Base-by-base conservation (phyloP, 2,797 vertebrate species). In the Ctenopoma multispine region DNA sequence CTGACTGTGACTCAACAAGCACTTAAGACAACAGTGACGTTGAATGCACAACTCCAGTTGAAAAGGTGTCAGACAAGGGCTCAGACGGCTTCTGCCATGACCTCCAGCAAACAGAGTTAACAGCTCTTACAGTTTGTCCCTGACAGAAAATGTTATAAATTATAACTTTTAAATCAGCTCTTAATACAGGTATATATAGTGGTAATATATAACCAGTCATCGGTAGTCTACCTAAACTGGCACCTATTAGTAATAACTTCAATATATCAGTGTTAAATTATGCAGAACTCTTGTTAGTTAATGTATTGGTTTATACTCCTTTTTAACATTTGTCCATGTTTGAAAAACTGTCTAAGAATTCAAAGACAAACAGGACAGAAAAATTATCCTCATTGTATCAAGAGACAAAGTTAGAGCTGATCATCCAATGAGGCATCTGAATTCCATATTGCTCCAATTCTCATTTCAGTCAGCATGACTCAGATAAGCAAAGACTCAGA, bases 381-480 rank as follows among this genome's bases (percentile, higher is more conserved):
- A 76, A 58, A 77, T 43, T 0, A 57, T 68, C 49, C 63, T 64
- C 24, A 40, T 23, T 38, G 31, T 69, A 70, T 74, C 68, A 69
- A 55, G 79, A 77, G 69, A 82, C 66, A 51, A 34, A 77, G 48
- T 82, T 74, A 44, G 29, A 14, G 40, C 62, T 53, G 64, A 86
- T 84, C 75, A 89, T 85, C 69, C 64, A 47, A 7, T 23, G 61
- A 83, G 64, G 65, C 65, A 82, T 79, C 81, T 77, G 79, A 84
- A 85, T 84, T 81, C 70, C 56, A 63, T 68, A 73, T 79, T 71
- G 49, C 59, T 69, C 44, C 73, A 36, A 72, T 84, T 64, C 57
- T 85, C 64, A 73, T 87, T 91, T 83, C 70, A 81, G 75, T 79
- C 77, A 53, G 73, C 73, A 67, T 83, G 81, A 90, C 83, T 89